Evolutionary conservation across 1,140 invertebrate species (phyloP).

Genomic region (Drosophila tropicalis): DNA sequence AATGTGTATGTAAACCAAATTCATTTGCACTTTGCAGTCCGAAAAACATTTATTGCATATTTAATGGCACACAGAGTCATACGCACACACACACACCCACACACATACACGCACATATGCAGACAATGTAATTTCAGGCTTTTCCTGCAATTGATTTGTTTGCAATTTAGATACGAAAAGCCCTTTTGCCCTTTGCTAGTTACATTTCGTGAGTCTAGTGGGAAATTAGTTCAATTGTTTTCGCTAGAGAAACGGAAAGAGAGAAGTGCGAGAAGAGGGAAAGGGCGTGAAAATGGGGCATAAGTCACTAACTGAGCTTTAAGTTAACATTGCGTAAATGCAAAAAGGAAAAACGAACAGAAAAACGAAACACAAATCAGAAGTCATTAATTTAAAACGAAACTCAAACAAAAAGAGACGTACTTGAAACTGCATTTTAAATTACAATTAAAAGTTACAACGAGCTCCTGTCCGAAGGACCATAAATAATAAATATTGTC

Average conservation of each 20-base stretch:
- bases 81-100: not conserved
- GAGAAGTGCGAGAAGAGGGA: not conserved
- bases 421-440: conserved; percentile 76
- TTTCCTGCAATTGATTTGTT: conserved; percentile 64
- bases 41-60: conserved; percentile 73
- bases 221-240: conserved; percentile 65
- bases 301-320: not conserved
- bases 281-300: not conserved
- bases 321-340: too few relatives aligned
- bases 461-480: conserved; percentile 27
- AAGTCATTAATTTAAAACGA: conserved; percentile 79
- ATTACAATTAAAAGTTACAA: conserved; percentile 78
- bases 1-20: conserved; percentile 27
- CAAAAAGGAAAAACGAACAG: not conserved
- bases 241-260: conserved; percentile 1
- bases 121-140: conserved; percentile 49
- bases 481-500: conserved; percentile 79
- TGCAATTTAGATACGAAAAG: conserved; percentile 50
- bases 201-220: conserved; percentile 28
- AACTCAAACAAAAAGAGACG: conserved; percentile 22
- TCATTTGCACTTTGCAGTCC: conserved; percentile 59
- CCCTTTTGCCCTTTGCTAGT: conserved; percentile 21
- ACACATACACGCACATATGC: conserved; percentile 21
- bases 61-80: conserved; percentile 52
- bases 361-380: conserved; percentile 58